Conservation (phyloP, 2,888 invertebrate species). For the Lithophane ornitopus region DNA sequence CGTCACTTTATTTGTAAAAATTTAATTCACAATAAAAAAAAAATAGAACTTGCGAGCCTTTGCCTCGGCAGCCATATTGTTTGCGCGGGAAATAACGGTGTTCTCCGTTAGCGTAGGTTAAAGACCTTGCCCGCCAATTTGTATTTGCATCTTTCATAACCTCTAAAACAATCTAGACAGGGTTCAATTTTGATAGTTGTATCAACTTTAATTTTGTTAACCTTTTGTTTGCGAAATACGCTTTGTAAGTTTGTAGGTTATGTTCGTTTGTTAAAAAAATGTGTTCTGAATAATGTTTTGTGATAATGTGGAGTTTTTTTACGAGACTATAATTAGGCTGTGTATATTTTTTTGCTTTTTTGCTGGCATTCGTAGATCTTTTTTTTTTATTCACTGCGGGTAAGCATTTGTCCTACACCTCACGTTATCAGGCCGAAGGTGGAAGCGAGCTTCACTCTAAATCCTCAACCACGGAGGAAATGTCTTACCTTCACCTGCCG, state of each 20-base stretch:
- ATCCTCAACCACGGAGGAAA: no score
- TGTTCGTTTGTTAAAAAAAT: slow-evolving; percentile 53
- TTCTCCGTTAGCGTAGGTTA: slow-evolving; percentile 74
- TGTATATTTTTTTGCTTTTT: slow-evolving; percentile 8
- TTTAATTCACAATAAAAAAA: slow-evolving; percentile 58
- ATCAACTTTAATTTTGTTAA: slow-evolving; percentile 50
- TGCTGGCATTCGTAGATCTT: no score
- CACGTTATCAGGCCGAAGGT: no score
- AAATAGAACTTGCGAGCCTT: slow-evolving; percentile 66
- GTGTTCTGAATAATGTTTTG: slow-evolving; percentile 46
- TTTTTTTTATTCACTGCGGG: no score
- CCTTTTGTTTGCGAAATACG: slow-evolving; percentile 66
- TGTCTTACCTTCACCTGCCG: no score
- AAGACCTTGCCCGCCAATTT: slow-evolving; percentile 70
- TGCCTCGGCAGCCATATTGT: slow-evolving; percentile 75
- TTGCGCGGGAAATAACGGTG: slow-evolving; percentile 79
- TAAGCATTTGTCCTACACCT: no score
- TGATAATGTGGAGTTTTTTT: slow-evolving; percentile 30
- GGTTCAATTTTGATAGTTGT: slow-evolving; percentile 62
- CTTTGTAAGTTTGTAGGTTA: slow-evolving; percentile 66
- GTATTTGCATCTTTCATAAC: slow-evolving; percentile 55
- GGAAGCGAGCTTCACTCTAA: no score
- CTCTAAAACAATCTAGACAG: slow-evolving; percentile 47
- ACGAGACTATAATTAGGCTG: slow-evolving; percentile 24
- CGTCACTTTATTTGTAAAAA: slow-evolving; percentile 39